A percentile compares a stretch with the other conserved stretches of the same genome.
phyloP scores from a whole-genome alignment of 2,888 invertebrate genomes.

The Pristionchus exspectatus region DNA sequence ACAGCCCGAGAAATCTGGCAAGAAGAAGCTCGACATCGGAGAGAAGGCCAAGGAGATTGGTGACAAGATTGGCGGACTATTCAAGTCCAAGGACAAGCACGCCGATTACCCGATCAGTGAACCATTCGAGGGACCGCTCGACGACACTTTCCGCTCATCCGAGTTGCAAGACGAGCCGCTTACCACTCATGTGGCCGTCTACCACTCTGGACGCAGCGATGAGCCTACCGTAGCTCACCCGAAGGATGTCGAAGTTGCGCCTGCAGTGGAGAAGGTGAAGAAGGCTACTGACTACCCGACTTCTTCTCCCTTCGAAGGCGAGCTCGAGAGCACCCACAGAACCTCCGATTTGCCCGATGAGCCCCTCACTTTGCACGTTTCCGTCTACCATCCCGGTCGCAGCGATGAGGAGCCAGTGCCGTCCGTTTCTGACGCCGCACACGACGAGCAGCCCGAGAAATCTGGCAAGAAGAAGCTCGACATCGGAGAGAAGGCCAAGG shows the following conservation, averaged over 20 bases:
- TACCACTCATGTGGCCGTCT: not conserved
- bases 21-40: constrained; percentile 25
- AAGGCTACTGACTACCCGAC: not conserved
- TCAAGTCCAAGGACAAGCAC: not conserved
- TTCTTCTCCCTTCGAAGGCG: constrained; percentile 8
- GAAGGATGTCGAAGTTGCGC: not conserved
- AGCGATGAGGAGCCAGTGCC: not conserved
- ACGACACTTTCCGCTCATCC: not conserved
- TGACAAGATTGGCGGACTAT: not conserved
- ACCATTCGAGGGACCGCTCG: not conserved
- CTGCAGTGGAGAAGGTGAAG: not conserved
- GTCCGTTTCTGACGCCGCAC: not conserved
- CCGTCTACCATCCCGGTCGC: constrained; percentile 40
- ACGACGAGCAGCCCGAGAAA: constrained; percentile 17
- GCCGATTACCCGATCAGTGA: not conserved
- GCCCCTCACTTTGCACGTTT: not conserved
- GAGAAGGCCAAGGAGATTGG: constrained; percentile 28
- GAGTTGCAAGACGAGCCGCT: constrained; percentile 5
- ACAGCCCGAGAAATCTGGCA: not conserved
- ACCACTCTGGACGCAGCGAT: constrained; percentile 1
- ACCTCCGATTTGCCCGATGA: not conserved
- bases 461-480: not conserved
- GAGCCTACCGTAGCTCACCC: not conserved
- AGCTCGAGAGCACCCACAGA: constrained; percentile 1
- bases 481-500: not conserved